These are phyloP conservation scores for Nymphalis urticae DNA, from an alignment of 2,888 invertebrate species.

Conservation along the genomic window DNA sequence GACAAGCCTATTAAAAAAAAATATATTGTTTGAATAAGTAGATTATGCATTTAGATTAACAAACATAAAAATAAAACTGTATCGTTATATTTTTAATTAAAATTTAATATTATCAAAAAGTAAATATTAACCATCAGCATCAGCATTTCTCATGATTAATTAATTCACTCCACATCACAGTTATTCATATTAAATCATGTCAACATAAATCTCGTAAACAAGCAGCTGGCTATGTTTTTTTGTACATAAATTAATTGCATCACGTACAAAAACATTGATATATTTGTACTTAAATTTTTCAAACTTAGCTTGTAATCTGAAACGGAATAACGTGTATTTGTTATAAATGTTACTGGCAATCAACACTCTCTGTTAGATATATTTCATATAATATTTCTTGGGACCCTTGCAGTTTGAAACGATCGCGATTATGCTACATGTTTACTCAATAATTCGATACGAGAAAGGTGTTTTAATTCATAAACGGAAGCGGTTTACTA, in stretches of 20 bases:
- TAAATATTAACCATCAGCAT: not conserved
- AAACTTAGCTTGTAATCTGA: slow-evolving; percentile 16
- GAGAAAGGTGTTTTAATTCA: slow-evolving; percentile 47
- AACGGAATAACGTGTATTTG: slow-evolving; percentile 14
- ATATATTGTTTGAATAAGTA: too few relatives aligned
- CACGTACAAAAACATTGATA: slow-evolving; percentile 11
- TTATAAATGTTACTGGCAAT: slow-evolving; percentile 52
- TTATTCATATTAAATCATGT: slow-evolving; percentile 17
- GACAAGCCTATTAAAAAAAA: too few relatives aligned
- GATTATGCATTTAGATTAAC: too few relatives aligned
- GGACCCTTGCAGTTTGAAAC: slow-evolving; percentile 71
- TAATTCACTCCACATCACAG: slow-evolving; percentile 5
- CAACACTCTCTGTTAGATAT: slow-evolving; percentile 65
- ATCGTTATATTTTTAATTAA: too few relatives aligned
- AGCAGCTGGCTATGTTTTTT: slow-evolving; percentile 17
- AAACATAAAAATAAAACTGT: too few relatives aligned
- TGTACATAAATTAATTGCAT: slow-evolving; percentile 22
- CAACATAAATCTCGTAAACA: slow-evolving; percentile 21
- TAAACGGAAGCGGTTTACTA: slow-evolving; percentile 43
- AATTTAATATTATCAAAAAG: not conserved
- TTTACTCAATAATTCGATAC: slow-evolving; percentile 81
- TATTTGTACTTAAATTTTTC: slow-evolving; percentile 33
- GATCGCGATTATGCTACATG: slow-evolving; percentile 75
- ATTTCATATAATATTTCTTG: slow-evolving; percentile 66
- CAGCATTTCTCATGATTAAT: slow-evolving; percentile 4